phyloP scores from a whole-genome alignment of 2,113 vertebrate genomes.

The Ursus arctos region DNA sequence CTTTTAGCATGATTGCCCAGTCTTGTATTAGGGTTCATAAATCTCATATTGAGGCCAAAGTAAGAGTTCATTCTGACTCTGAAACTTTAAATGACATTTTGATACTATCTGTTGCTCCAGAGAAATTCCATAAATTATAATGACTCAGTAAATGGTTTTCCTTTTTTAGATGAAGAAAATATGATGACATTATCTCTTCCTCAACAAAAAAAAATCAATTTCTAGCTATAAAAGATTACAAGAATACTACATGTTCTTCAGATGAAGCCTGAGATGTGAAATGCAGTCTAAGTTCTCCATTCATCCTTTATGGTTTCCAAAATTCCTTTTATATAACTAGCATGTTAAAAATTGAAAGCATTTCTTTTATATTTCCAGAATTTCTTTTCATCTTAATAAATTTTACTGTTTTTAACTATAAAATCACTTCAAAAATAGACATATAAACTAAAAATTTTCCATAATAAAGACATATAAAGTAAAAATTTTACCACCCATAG shows the following conservation, averaged over 20 bases:
- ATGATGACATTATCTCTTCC: background rate
- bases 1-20: background rate
- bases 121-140: background rate
- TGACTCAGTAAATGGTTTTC: background rate
- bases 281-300: background rate
- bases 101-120: background rate
- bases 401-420: background rate
- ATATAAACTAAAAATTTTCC: background rate
- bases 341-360: background rate
- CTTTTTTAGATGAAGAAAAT: background rate
- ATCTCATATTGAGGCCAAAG: background rate
- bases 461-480: background rate
- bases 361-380: background rate
- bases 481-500: background rate
- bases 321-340: background rate
- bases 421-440: background rate
- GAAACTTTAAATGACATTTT: constrained; percentile 19
- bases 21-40: background rate
- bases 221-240: background rate
- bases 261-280: background rate
- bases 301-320: background rate
- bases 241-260: background rate
- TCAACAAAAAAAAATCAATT: background rate
- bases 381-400: background rate
- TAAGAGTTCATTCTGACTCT: background rate